Conservation (phyloP, 2,888 invertebrate species). For the Linnaemya tessellans region DNA sequence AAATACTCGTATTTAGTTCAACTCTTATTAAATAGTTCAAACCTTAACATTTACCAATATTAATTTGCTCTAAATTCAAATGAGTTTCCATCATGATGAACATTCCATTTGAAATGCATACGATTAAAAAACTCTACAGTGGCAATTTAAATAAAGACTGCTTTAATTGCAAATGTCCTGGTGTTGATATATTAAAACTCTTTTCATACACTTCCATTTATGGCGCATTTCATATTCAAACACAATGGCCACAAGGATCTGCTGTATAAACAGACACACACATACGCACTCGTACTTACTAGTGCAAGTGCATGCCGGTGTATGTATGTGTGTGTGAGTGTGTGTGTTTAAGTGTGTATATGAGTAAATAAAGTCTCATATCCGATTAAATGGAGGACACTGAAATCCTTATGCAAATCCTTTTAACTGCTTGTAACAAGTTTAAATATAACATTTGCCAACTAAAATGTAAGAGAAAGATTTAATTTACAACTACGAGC, state of each 20-base stretch:
- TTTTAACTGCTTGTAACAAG: conserved; percentile 54
- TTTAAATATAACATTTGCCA: conserved; percentile 50
- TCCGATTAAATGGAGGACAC: conserved; percentile 41
- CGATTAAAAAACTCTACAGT: conserved; percentile 24
- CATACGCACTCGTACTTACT: neutral
- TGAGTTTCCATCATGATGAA: conserved; percentile 5
- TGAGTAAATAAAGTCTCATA: neutral
- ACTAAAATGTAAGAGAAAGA: conserved; percentile 42
- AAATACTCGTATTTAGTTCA: neutral
- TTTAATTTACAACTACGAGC: conserved; percentile 16
- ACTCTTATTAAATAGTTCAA: neutral
- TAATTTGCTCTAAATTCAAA: neutral
- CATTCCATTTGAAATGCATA: neutral
- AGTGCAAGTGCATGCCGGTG: neutral
- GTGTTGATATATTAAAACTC: conserved; percentile 30
- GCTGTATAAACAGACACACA: neutral
- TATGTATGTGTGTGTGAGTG: neutral
- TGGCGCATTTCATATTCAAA: conserved; percentile 29
- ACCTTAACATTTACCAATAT: neutral
- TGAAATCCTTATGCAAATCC: conserved; percentile 58
- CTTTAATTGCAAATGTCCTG: conserved; percentile 47
- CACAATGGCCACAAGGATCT: conserved; percentile 15
- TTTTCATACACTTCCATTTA: conserved; percentile 33
- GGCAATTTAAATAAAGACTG: conserved; percentile 57
- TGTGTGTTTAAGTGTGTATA: neutral